These are phyloP conservation scores for Hipposideros armiger DNA, from an alignment of 2,113 vertebrate species.

Conservation along the genomic window DNA sequence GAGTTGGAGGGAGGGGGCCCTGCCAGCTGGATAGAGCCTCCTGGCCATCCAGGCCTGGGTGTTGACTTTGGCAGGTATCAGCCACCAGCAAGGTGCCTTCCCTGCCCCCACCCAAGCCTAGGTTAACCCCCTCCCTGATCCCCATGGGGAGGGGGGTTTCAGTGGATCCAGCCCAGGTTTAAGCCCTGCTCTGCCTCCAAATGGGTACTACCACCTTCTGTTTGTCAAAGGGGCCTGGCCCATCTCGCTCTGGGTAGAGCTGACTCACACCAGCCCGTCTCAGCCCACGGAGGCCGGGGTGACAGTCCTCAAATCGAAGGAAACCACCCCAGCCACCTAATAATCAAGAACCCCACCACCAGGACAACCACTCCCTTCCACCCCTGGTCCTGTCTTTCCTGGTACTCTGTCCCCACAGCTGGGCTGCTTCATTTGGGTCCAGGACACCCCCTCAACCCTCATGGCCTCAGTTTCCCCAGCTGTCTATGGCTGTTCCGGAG, in stretches of 20 bases:
- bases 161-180: neutral
- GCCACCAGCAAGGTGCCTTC: neutral
- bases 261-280: conserved; percentile 64
- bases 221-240: conserved; percentile 68
- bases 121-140: conserved; percentile 5
- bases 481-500: neutral
- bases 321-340: neutral
- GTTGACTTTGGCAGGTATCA: conserved; percentile 66
- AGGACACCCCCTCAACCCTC: neutral
- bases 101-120: neutral
- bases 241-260: neutral
- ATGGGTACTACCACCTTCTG: conserved; percentile 30
- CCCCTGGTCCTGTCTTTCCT: neutral
- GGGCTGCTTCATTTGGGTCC: neutral
- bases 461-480: neutral
- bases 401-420: neutral
- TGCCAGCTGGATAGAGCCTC: conserved; percentile 57
- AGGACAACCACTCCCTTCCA: no score
- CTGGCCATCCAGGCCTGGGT: neutral
- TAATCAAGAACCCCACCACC: neutral
- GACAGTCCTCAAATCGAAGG: neutral
- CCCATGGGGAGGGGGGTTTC: neutral
- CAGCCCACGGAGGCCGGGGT: neutral
- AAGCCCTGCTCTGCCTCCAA: neutral
- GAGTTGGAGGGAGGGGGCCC: neutral